A percentile compares a stretch with the other conserved stretches of the same genome.
phyloP scores from a whole-genome alignment of 1,140 invertebrate genomes.

The Pachyrhynchus sulphureomaculatus region DNA sequence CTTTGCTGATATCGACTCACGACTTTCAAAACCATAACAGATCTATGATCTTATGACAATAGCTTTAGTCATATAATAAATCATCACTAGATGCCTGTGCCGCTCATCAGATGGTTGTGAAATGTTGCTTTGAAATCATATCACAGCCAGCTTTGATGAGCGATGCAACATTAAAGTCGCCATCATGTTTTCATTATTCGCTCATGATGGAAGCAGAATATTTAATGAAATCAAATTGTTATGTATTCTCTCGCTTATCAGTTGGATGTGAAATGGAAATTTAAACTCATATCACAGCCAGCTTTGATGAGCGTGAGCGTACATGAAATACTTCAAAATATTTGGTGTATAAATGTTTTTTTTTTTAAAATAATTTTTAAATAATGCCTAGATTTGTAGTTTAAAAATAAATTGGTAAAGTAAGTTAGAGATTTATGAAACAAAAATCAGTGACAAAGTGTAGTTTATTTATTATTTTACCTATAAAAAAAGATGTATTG shows the following conservation, averaged over 20 bases:
- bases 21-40: no score
- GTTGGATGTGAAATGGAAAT: slow-evolving; percentile 79
- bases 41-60: no score
- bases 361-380: not conserved
- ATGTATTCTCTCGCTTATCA: slow-evolving; percentile 59
- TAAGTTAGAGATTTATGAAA: no score
- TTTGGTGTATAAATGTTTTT: not conserved
- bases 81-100: slow-evolving; percentile 36
- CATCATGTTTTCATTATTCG: not conserved
- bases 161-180: slow-evolving; percentile 57
- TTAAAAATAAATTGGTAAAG: no score
- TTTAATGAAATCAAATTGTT: not conserved
- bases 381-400: not conserved
- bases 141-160: slow-evolving; percentile 85
- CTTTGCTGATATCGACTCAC: no score
- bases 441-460: no score
- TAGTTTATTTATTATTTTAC: no score
- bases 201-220: no score
- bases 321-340: slow-evolving; percentile 16
- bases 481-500: no score
- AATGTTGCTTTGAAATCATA: slow-evolving; percentile 56
- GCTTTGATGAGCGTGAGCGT: slow-evolving; percentile 80
- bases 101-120: slow-evolving; percentile 51
- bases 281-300: slow-evolving; percentile 83
- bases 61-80: no score